Percentiles rank a stretch among this genome's conserved stretches.
Conservation (phyloP, 2,888 invertebrate genomes). For the Drosophila fulvimacula region DNA sequence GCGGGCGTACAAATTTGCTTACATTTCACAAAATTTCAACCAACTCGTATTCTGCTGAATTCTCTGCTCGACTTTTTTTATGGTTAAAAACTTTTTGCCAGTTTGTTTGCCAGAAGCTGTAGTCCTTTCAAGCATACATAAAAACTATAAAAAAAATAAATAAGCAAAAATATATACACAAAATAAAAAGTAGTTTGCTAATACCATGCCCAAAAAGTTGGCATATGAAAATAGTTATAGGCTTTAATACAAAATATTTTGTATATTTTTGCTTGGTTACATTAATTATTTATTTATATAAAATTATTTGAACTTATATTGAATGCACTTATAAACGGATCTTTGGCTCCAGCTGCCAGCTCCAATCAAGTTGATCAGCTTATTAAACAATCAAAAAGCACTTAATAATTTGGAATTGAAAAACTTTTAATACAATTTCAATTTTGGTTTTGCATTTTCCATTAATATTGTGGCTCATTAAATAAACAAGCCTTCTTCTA, state of each 20-base stretch:
- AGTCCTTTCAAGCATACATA: slow-evolving; percentile 10
- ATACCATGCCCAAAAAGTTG: not conserved
- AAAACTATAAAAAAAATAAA: not conserved
- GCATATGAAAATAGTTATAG: not conserved
- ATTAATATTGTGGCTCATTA: slow-evolving; percentile 13
- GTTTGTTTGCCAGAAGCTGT: slow-evolving; percentile 41
- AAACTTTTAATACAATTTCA: slow-evolving; percentile 3
- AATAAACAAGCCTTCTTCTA: not conserved
- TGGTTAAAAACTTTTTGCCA: slow-evolving; percentile 34
- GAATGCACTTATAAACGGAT: not conserved
- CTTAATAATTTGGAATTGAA: not conserved
- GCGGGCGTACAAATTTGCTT: slow-evolving; percentile 59
- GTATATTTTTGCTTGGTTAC: too few species aligned
- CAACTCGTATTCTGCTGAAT: slow-evolving; percentile 11
- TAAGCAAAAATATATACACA: slow-evolving; percentile 6
- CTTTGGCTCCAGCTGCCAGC: not conserved
- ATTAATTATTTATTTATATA: not conserved
- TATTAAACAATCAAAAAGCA: slow-evolving; percentile 1
- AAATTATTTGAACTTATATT: not conserved
- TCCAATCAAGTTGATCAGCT: not conserved
- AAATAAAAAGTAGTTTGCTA: slow-evolving; percentile 7
- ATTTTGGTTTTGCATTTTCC: not conserved
- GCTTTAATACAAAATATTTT: too few species aligned
- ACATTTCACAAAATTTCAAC: slow-evolving; percentile 58
- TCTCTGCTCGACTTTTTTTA: not conserved